Base-by-base conservation (phyloP, 35 echinoderm and acorn worm genomes). In the Heliocidaris erythrogramma region DNA sequence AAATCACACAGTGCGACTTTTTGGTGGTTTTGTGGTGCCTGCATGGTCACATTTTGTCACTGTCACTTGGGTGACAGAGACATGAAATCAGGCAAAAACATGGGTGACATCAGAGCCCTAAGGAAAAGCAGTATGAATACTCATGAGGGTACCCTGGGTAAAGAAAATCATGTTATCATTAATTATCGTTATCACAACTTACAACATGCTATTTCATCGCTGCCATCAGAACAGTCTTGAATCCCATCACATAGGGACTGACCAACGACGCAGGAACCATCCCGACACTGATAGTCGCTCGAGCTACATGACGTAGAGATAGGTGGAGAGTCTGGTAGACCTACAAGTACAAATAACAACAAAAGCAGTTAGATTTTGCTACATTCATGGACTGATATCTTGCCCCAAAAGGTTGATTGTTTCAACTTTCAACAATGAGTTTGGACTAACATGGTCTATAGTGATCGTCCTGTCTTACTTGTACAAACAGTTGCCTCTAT, bases 181-280 rank as follows among this genome's bases (percentile, higher is more conserved):
- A 1, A 42, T 42, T 42, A 42, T 42, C 3, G 35, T 3, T 3
- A 42, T 42, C 0, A 24, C 27, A 12, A 94, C 95, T 96, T 84
- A 96, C 95, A 49, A 49, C 95, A 96, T 31, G 88, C 50, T 94
- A 89, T 94, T 90, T 96, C 95, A 31, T 96, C 95, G 61, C 95
- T 96, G 4, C 95, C 93, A 50, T 96, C 95, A 7, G 49, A 17
- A 52, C 95, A 96, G 32, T 96, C 95, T 27, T 27, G n/a, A 31
- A 86, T 94, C 0, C 95, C 95, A 84, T 96, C 95, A 92, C 95
- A 96, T 50, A 94, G 21, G 30, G 86, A 93, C 59, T 59, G 60
- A 47, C 86, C 30, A 18, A 35, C 85, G 2, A 96, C 93, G n/a
- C 95, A 96, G 86, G 93, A 49, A 18, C 95, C 95, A 30, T 94